Percentiles rank a stretch among this genome's conserved stretches.
phyloP scores from a whole-genome alignment of 2,113 vertebrate genomes.

The Uria aalge region DNA sequence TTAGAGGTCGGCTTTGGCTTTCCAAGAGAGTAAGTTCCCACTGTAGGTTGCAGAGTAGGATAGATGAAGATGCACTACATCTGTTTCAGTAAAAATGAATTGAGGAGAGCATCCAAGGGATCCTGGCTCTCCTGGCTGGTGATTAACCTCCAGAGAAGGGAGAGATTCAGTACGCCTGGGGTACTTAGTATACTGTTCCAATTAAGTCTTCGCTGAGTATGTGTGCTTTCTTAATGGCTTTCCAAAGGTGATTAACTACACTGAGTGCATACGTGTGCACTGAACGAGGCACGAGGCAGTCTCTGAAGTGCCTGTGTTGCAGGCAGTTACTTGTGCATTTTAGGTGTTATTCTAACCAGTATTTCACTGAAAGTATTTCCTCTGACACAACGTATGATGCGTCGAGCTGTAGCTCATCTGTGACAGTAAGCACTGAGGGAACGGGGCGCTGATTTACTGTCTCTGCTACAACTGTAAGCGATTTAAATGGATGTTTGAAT shows the following conservation, averaged over 20 bases:
- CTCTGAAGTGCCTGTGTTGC: neutral
- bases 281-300: neutral
- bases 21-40: accelerated
- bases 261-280: accelerated
- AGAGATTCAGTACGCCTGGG: neutral
- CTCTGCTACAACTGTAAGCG: accelerated
- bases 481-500: no score
- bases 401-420: neutral
- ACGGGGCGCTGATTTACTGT: neutral
- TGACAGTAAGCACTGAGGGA: neutral
- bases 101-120: neutral
- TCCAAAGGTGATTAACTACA: neutral
- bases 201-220: neutral
- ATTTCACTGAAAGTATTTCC: neutral
- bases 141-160: neutral
- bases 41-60: accelerated
- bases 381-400: neutral
- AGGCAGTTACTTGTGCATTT: neutral
- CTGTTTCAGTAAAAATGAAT: accelerated
- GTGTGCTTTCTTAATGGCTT: neutral
- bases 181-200: neutral
- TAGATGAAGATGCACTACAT: neutral
- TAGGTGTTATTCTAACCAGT: accelerated
- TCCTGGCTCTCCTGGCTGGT: neutral
- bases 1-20: neutral